Conservation (phyloP, 1,140 invertebrate genomes). For the Sesamia nonagrioides region DNA sequence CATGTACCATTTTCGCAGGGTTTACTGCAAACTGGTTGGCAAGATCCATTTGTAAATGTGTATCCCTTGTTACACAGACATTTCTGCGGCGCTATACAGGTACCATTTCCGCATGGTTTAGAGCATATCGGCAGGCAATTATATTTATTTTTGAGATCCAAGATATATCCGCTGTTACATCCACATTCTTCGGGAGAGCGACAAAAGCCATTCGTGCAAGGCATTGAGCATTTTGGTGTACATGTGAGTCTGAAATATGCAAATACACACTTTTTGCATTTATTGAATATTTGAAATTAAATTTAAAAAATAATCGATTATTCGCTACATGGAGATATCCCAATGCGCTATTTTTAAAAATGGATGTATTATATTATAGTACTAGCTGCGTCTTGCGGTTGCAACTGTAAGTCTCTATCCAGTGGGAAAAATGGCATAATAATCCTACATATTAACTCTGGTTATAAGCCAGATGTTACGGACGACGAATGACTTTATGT, state of each 20-base stretch:
- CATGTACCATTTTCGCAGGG: slow-evolving; percentile 56
- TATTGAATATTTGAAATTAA: no score
- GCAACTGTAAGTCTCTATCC: no score
- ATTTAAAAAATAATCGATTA: no score
- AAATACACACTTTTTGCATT: no score
- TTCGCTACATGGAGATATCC: no score
- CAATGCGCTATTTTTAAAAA: no score
- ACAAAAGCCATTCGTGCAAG: slow-evolving; percentile 56
- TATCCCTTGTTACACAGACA: slow-evolving; percentile 75
- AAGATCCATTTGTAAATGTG: slow-evolving; percentile 31
- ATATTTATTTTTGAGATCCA: slow-evolving; percentile 61
- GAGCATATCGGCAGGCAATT: slow-evolving; percentile 53
- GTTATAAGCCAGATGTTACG: no score
- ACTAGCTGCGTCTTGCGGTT: no score
- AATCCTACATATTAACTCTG: no score
- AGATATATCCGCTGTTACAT: slow-evolving; percentile 73
- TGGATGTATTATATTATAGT: no score
- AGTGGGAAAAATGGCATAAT: no score
- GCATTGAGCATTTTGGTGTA: slow-evolving; percentile 10
- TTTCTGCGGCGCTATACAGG: slow-evolving; percentile 84
- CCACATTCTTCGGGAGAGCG: slow-evolving; percentile 81
- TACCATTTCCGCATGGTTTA: slow-evolving; percentile 70
- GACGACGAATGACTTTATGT: no score
- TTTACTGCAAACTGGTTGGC: slow-evolving; percentile 49
- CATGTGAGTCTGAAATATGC: slow-evolving; percentile 18